Evolutionary conservation across 2,113 vertebrate species (phyloP).

Genomic region (Triplophysa dalaica): DNA sequence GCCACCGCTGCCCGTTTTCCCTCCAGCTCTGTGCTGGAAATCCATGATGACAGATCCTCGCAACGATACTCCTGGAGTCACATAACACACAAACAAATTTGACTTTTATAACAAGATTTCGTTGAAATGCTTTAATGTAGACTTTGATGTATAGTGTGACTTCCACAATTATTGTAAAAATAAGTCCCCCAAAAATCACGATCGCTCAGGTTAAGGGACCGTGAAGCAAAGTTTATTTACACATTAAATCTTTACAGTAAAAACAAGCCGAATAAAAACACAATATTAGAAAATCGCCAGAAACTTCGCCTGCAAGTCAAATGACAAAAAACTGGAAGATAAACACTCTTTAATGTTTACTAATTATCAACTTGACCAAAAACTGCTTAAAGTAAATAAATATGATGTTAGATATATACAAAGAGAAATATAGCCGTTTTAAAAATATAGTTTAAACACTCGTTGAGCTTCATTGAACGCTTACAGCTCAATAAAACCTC

Average conservation of each 20-base stretch:
- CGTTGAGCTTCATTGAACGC: not conserved
- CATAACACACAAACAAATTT: not conserved
- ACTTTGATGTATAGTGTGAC: too few relatives aligned
- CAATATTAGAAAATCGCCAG: too few relatives aligned
- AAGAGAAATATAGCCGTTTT: not conserved
- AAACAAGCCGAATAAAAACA: too few relatives aligned
- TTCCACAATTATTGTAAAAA: too few relatives aligned
- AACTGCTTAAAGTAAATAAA: not conserved
- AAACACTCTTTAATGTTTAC: too few relatives aligned
- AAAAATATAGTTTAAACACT: not conserved
- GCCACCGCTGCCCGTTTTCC: constrained; percentile 94
- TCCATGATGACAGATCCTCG: constrained; percentile 80
- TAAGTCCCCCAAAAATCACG: too few relatives aligned
- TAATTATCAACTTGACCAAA: not conserved
- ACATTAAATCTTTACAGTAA: too few relatives aligned
- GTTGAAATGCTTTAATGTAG: too few relatives aligned
- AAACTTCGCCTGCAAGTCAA: too few relatives aligned
- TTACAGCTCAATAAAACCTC: not conserved
- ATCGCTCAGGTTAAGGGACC: too few relatives aligned
- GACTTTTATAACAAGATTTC: not conserved
- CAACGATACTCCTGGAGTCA: not conserved
- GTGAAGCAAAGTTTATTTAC: too few relatives aligned
- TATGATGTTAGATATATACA: not conserved
- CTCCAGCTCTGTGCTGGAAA: constrained; percentile 95
- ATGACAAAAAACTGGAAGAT: too few relatives aligned